A percentile compares a stretch with the other conserved stretches of the same genome.
Evolutionary conservation across 2,888 invertebrate genomes (phyloP).

Genomic region (Sarcophaga rosellei): DNA sequence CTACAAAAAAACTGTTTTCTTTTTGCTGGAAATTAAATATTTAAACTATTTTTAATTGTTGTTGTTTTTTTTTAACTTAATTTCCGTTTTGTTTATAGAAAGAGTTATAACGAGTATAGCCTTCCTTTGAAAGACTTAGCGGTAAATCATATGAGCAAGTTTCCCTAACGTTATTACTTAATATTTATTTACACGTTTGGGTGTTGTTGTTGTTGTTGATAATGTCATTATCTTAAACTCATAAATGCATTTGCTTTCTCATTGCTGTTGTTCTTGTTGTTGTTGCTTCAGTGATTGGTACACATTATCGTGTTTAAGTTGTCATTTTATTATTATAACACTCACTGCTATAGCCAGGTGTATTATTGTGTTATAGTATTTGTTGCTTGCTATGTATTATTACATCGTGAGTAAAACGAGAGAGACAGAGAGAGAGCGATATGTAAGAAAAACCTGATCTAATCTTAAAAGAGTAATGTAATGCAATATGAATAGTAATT

Average conservation of each 20-base stretch:
- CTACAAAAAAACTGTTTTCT: slow-evolving; percentile 15
- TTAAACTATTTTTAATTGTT: slow-evolving; percentile 50
- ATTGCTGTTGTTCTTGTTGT: neutral
- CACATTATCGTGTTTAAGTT: neutral
- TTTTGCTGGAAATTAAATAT: slow-evolving; percentile 20
- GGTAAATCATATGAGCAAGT: too few relatives aligned
- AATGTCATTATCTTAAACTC: neutral
- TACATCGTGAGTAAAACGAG: neutral
- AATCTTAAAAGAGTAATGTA: too few relatives aligned
- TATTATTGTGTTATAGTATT: slow-evolving; percentile 27
- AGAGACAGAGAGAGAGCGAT: too few relatives aligned
- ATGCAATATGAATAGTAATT: too few relatives aligned
- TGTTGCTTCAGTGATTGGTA: neutral
- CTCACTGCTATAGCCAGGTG: slow-evolving; percentile 13
- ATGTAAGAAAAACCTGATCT: neutral
- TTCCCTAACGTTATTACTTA: slow-evolving; percentile 6
- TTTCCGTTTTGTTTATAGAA: slow-evolving; percentile 47
- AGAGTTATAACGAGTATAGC: too few relatives aligned
- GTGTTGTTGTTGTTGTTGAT: neutral
- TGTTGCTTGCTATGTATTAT: neutral
- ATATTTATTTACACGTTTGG: neutral
- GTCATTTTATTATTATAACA: neutral
- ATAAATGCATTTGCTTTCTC: neutral
- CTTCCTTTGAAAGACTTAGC: too few relatives aligned
- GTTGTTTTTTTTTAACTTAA: slow-evolving; percentile 27